Conservation (phyloP, 1,140 invertebrate species). For the Idris sp. region DNA sequence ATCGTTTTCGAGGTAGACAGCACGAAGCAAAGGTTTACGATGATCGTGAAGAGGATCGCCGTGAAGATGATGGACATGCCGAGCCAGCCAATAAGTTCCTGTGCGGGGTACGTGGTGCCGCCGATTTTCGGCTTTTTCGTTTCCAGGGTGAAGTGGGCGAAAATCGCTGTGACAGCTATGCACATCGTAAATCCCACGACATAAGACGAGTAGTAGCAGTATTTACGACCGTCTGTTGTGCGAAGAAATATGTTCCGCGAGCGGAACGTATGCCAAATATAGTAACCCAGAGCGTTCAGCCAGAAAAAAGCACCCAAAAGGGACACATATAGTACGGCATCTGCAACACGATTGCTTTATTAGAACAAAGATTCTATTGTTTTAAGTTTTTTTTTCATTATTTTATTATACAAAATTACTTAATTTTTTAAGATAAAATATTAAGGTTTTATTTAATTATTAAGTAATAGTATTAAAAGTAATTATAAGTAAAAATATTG, state of each 20-base stretch:
- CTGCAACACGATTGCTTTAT: slow-evolving; percentile 77
- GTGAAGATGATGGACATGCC: slow-evolving; percentile 89
- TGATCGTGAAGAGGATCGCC: slow-evolving; percentile 86
- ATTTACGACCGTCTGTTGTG: slow-evolving; percentile 89
- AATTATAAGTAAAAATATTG: no score
- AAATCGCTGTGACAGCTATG: slow-evolving; percentile 85
- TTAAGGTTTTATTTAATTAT: no score
- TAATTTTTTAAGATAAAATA: no score
- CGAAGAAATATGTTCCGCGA: slow-evolving; percentile 89
- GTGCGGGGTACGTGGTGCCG: slow-evolving; percentile 62
- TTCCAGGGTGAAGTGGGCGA: slow-evolving; percentile 89
- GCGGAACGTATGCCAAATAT: slow-evolving; percentile 91
- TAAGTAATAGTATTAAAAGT: no score
- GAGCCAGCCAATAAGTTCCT: slow-evolving; percentile 83
- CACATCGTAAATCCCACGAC: slow-evolving; percentile 86
- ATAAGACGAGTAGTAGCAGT: slow-evolving; percentile 90
- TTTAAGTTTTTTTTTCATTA: no score
- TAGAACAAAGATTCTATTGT: no score
- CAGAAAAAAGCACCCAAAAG: slow-evolving; percentile 89
- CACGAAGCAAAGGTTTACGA: slow-evolving; percentile 88
- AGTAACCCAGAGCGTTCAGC: slow-evolving; percentile 89
- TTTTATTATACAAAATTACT: no score
- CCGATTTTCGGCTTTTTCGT: slow-evolving; percentile 78
- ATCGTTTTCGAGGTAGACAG: slow-evolving; percentile 87
- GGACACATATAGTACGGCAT: slow-evolving; percentile 85